phyloP scores from a whole-genome alignment of 1,140 invertebrate species.

The Rhopalosiphum padi region DNA sequence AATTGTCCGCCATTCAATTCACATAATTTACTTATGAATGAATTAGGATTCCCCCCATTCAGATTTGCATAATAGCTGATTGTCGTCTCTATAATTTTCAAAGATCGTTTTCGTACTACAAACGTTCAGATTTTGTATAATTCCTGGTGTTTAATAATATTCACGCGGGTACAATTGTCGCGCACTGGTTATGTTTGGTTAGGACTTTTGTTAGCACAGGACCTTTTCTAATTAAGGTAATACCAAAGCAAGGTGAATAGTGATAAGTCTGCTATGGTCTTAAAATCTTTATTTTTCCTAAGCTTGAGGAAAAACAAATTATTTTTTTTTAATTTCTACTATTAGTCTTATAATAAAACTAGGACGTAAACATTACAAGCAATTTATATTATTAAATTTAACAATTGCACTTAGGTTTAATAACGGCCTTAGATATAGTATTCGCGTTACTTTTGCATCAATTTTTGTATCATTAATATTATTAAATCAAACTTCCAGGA shows the following conservation, averaged over 20 bases:
- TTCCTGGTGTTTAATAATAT: not conserved
- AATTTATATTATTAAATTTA: not conserved
- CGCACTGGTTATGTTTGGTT: conserved; percentile 21
- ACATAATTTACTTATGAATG: conserved; percentile 21
- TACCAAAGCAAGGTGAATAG: not conserved
- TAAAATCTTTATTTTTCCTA: not conserved
- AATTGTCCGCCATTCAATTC: conserved; percentile 13
- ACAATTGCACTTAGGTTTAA: no score
- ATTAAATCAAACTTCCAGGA: not conserved
- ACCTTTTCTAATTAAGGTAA: not conserved
- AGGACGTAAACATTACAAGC: not conserved
- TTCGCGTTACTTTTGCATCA: not conserved
- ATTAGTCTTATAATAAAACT: not conserved
- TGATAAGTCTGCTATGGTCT: not conserved
- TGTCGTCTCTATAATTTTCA: not conserved
- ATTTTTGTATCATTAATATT: not conserved
- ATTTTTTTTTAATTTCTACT: not conserved
- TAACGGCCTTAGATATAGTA: not conserved
- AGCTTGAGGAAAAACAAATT: not conserved
- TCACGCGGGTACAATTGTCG: not conserved
- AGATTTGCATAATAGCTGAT: conserved; percentile 12
- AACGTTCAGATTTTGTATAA: not conserved
- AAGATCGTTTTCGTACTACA: conserved; percentile 11
- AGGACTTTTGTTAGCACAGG: conserved; percentile 32
- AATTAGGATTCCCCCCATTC: not conserved